Base-by-base conservation (phyloP, 2,888 invertebrate species). In the Endotricha flammealis region DNA sequence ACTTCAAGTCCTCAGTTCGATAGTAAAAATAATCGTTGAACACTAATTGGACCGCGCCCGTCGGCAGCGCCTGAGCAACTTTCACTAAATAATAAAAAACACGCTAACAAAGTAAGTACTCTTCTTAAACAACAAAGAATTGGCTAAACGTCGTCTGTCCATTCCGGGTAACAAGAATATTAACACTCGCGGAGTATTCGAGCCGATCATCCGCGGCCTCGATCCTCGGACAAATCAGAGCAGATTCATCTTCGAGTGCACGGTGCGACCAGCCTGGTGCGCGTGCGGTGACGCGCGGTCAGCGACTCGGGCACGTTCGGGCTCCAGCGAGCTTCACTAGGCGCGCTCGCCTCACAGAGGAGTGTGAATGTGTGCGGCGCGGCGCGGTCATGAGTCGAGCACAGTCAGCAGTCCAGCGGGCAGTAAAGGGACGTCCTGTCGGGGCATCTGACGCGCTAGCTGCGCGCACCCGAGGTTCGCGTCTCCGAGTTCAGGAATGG, bases 341-440 rank as follows among this genome's bases (percentile, higher is more conserved):
- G 51, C 44, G 56, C 67, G 67, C 64, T 64, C 76, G 61, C 68
- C 53, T 76, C 71, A 80, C 70, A 81, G 71, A 59, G 78, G 69
- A 48, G 79, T 53, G 57, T 72, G 68, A 38, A 79, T 60, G 61
- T 67, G 77, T 64, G 80, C 69, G 42, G 71, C 52, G 50, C 70
- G 80, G 63, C 78, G 78, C 75, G 83, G 86, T 86, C 86, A 86
- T 76, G 86, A 85, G 75, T 86, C 86, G 44, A 85, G 65, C 57
- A 82, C 85, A 27, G 85, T 81, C 25, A 86, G 77, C 49, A 85
- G 73, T 29, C 78, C 71, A 23, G 83, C 64, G 14, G 83, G 82
- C 59, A 85, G 68, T 52, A 83, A 62, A 14, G 66, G 64, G 37
- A 69, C 75, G 47, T 82, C 82, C 44, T 70, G 72, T 22, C 80